phyloP scores from a whole-genome alignment of 2,797 vertebrate genomes.

The Monodelphis domestica region DNA sequence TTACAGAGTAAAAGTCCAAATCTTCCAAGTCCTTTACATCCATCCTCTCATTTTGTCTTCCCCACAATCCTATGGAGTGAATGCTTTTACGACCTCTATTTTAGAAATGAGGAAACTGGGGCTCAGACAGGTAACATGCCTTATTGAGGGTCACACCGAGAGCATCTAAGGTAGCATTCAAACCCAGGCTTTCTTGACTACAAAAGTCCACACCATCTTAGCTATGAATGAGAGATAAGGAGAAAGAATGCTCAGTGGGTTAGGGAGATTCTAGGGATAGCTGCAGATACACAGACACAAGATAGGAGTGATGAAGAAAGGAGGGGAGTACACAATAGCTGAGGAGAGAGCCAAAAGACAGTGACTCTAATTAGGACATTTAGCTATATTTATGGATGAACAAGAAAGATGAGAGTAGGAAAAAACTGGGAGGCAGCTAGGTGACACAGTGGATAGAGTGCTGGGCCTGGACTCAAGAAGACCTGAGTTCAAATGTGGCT shows the following conservation, averaged over 20 bases:
- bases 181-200: neutral
- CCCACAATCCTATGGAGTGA: neutral
- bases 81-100: neutral
- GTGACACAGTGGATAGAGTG: neutral
- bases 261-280: neutral
- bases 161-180: neutral
- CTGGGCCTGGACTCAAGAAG: neutral
- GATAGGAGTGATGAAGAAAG: neutral
- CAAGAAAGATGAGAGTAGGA: neutral
- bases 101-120: neutral
- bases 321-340: neutral
- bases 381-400: neutral
- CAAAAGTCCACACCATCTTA: neutral
- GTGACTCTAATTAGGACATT: neutral
- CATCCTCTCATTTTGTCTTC: neutral
- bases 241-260: neutral
- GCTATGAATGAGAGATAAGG: neutral
- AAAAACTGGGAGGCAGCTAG: neutral
- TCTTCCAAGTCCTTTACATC: neutral
- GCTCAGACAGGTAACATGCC: neutral
- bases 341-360: neutral
- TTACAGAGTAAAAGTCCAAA: neutral
- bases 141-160: neutral
- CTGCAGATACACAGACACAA: neutral
- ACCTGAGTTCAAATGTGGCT: neutral